phyloP scores from a whole-genome alignment of 2,797 vertebrate species.

The Myotis vivesi region DNA sequence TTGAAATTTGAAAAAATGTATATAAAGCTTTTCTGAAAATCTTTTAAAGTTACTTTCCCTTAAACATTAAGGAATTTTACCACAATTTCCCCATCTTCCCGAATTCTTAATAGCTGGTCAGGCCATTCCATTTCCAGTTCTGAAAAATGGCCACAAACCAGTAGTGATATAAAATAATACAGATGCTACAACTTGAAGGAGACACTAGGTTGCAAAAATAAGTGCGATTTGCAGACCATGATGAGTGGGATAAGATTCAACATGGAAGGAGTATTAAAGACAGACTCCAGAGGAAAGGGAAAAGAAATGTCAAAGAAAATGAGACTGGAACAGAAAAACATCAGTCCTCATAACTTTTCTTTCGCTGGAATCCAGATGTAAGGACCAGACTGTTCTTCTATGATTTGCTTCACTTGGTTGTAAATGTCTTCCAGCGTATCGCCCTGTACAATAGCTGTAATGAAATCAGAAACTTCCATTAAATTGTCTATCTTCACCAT shows the following conservation, averaged over 20 bases:
- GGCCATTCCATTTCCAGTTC: slow-evolving; percentile 83
- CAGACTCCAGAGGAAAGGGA: slow-evolving; percentile 76
- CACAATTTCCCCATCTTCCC: slow-evolving; percentile 86
- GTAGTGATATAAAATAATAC: slow-evolving; percentile 77
- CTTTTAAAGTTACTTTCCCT: slow-evolving; percentile 92
- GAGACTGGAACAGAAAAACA: slow-evolving; percentile 76
- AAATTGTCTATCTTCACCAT: neutral
- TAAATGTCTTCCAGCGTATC: slow-evolving; percentile 98
- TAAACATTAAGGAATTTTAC: slow-evolving; percentile 99
- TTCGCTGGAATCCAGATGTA: slow-evolving; percentile 97
- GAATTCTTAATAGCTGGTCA: slow-evolving; percentile 88
- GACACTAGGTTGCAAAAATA: slow-evolving; percentile 79
- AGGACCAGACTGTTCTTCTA: slow-evolving; percentile 96
- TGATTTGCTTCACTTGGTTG: slow-evolving; percentile 96
- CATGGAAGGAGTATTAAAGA: slow-evolving; percentile 63
- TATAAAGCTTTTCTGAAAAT: slow-evolving; percentile 92
- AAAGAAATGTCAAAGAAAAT: slow-evolving; percentile 79
- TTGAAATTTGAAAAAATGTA: slow-evolving; percentile 87
- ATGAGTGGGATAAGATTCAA: slow-evolving; percentile 78
- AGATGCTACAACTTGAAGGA: slow-evolving; percentile 79
- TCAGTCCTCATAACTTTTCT: slow-evolving; percentile 94
- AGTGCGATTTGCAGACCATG: slow-evolving; percentile 77
- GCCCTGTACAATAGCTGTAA: slow-evolving; percentile 94
- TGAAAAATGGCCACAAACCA: slow-evolving; percentile 84
- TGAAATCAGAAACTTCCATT: slow-evolving; percentile 35